phyloP scores from a whole-genome alignment of 2,797 vertebrate genomes.

The Leucoraja ocellata region DNA sequence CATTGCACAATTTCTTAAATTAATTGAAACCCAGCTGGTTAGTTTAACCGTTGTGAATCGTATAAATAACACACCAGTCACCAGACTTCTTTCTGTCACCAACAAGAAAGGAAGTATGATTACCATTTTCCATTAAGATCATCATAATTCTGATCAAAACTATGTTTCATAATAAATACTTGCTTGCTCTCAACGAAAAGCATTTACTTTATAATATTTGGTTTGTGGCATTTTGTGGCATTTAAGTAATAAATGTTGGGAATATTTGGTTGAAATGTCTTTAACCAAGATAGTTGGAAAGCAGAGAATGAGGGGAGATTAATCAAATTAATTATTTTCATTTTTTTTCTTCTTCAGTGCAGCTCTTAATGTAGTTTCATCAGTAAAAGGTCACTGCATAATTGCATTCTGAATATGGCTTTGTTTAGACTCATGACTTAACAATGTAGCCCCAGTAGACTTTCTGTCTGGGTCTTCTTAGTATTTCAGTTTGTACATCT shows the following conservation, averaged over 20 bases:
- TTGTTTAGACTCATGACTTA: constrained; percentile 35
- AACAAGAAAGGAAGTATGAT: not conserved
- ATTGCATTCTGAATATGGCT: constrained; percentile 38
- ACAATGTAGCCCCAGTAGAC: constrained; percentile 34
- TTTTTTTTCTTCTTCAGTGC: constrained; percentile 31
- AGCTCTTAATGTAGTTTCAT: constrained; percentile 31
- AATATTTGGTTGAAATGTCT: not conserved
- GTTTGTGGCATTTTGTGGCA: not conserved
- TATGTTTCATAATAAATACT: too few relatives aligned
- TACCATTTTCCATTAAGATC: not conserved
- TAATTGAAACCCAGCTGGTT: not conserved
- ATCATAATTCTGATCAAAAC: not conserved
- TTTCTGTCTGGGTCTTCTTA: not conserved
- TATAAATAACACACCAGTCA: not conserved
- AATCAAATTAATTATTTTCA: not conserved
- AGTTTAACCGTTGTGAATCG: not conserved
- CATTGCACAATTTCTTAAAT: not conserved
- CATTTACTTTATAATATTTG: not conserved
- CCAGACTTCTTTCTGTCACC: not conserved
- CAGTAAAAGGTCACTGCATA: constrained; percentile 39
- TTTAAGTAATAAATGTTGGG: not conserved
- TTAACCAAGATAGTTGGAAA: not conserved
- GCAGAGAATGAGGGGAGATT: constrained; percentile 5
- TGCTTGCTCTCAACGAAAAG: too few relatives aligned
- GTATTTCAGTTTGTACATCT: constrained; percentile 26